Evolutionary conservation across 2,888 invertebrate genomes (phyloP).

Genomic region (Corythucha ciliata): DNA sequence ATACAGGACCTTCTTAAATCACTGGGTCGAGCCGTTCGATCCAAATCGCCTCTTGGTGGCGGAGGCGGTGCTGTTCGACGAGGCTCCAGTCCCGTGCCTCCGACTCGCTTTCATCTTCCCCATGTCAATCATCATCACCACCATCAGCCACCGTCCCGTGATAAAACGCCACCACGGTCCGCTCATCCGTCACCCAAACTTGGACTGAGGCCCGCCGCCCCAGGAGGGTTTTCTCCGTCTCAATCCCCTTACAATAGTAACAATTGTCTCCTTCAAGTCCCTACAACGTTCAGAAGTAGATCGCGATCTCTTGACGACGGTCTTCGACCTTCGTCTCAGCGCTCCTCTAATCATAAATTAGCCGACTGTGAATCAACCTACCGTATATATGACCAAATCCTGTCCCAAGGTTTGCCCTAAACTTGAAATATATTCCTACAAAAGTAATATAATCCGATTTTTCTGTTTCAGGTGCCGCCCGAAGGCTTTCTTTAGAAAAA

Average conservation of each 20-base stretch:
- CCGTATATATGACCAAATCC: constrained; percentile 67
- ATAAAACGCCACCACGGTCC: not conserved
- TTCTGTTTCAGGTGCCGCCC: constrained; percentile 56
- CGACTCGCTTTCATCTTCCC: too few species aligned
- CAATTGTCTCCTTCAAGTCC: constrained; percentile 47
- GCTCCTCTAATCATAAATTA: constrained; percentile 42
- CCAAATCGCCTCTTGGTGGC: constrained; percentile 13
- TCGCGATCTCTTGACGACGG: constrained; percentile 67
- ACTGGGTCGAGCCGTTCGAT: constrained; percentile 19
- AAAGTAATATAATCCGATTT: not conserved
- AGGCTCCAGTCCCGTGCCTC: constrained; percentile 5
- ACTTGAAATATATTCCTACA: not conserved
- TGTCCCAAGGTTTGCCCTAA: constrained; percentile 54
- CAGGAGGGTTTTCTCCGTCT: constrained; percentile 3
- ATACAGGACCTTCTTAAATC: constrained; percentile 21
- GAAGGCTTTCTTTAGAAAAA: constrained; percentile 64
- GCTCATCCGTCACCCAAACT: too few species aligned
- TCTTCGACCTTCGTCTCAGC: constrained; percentile 52
- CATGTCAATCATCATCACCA: too few species aligned
- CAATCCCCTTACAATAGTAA: constrained; percentile 38
- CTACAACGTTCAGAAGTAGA: constrained; percentile 54
- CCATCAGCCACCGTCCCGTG: not conserved
- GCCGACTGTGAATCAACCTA: constrained; percentile 70
- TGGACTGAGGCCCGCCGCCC: not conserved
- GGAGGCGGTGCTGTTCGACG: constrained; percentile 7